phyloP scores from a whole-genome alignment of 2,113 vertebrate genomes.

The Peromyscus maniculatus region DNA sequence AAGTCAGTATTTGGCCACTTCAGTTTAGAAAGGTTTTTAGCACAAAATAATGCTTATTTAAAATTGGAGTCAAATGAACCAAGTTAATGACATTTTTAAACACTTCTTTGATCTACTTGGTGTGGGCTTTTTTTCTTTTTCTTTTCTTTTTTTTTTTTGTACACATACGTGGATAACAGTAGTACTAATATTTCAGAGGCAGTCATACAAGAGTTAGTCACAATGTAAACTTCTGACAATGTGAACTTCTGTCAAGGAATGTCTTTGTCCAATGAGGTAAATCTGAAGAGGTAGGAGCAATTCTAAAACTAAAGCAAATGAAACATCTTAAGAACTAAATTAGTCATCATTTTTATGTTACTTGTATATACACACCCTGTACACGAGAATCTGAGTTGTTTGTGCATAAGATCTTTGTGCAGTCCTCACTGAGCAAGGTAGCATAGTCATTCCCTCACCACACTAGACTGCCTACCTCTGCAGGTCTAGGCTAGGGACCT shows the following conservation, averaged over 20 bases:
- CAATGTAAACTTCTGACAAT: constrained; percentile 21
- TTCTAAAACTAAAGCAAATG: background rate
- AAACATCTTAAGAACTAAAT: constrained; percentile 52
- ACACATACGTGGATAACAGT: background rate
- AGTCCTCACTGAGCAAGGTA: background rate
- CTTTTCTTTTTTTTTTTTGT: background rate
- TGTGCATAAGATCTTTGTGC: background rate
- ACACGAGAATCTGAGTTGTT: background rate
- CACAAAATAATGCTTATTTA: constrained; percentile 44
- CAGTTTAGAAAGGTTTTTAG: constrained; percentile 43
- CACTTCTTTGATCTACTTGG: background rate
- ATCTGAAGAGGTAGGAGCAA: constrained; percentile 33
- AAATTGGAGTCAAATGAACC: constrained; percentile 2
- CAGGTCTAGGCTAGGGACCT: background rate
- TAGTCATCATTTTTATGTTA: constrained; percentile 12
- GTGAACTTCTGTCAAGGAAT: constrained; percentile 39
- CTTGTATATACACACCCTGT: background rate
- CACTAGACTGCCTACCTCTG: background rate
- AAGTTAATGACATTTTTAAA: background rate
- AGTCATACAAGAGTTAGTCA: background rate
- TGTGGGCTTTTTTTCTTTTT: background rate
- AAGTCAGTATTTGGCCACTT: constrained; percentile 6
- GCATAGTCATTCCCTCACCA: background rate
- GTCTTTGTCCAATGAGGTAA: background rate
- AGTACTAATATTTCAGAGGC: background rate